These are phyloP conservation scores for Hymenochirus boettgeri DNA, from an alignment of 2,113 vertebrate genomes.

Conservation along the genomic window DNA sequence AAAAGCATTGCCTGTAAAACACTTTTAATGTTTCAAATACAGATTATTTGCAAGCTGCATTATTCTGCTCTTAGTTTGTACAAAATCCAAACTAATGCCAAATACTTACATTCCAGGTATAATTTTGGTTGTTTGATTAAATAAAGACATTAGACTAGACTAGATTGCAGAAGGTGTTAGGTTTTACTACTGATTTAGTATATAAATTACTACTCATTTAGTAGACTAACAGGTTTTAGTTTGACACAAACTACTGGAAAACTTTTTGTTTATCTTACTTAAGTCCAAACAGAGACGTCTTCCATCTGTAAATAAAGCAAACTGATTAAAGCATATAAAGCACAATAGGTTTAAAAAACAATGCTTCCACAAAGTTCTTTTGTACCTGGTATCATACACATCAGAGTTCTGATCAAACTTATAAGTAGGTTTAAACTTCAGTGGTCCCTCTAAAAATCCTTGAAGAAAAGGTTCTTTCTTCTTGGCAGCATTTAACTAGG, in stretches of 20 bases:
- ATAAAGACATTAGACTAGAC: neutral
- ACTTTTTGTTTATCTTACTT: conserved; percentile 64
- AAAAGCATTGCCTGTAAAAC: no score
- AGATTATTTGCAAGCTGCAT: conserved; percentile 2
- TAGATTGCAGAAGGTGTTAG: neutral
- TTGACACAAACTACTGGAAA: conserved; percentile 23
- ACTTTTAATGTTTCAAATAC: neutral
- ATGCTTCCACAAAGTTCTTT: neutral
- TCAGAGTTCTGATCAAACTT: conserved; percentile 84
- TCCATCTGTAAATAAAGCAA: conserved; percentile 59
- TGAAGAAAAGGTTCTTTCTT: conserved; percentile 77
- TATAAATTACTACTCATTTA: conserved; percentile 3
- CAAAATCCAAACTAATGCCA: neutral
- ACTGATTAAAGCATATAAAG: conserved; percentile 15
- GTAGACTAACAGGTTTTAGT: conserved; percentile 23
- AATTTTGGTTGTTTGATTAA: neutral
- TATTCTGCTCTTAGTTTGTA: neutral
- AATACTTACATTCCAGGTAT: neutral
- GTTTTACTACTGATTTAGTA: conserved; percentile 2
- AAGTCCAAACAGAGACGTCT: conserved; percentile 74
- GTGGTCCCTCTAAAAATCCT: conserved; percentile 84
- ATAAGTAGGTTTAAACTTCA: conserved; percentile 88
- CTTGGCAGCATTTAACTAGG: conserved; percentile 82
- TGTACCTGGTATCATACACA: conserved; percentile 86
- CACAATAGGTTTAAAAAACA: neutral